Percentiles rank a stretch among this genome's conserved stretches.
Evolutionary conservation across 2,113 vertebrate genomes (phyloP).

Genomic region (Pygoscelis adeliae): DNA sequence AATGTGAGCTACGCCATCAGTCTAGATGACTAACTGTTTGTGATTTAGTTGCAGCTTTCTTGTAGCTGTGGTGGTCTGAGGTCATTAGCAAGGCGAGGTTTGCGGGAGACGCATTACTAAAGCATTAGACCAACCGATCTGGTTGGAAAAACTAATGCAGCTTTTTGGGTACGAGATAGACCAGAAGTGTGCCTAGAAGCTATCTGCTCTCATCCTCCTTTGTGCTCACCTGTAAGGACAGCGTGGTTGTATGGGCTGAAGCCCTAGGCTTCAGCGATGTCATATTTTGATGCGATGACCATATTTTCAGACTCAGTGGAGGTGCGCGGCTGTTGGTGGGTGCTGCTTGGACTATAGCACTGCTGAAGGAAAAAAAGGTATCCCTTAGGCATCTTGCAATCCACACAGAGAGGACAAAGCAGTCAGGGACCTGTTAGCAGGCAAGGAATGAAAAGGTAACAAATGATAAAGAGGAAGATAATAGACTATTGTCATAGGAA

Average conservation of each 20-base stretch:
- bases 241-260: neutral
- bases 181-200: neutral
- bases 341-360: neutral
- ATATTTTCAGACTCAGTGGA: neutral
- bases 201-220: neutral
- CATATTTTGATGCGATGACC: no score
- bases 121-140: neutral
- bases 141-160: neutral
- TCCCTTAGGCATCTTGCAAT: neutral
- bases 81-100: neutral
- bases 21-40: constrained; percentile 43
- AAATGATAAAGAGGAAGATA: neutral
- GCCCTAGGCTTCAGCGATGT: no score
- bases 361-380: neutral
- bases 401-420: neutral
- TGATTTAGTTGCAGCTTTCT: neutral
- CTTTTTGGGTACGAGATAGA: neutral
- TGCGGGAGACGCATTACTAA: neutral
- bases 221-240: neutral
- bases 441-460: neutral
- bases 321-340: neutral
- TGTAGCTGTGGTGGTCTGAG: neutral
- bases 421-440: neutral
- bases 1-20: constrained; percentile 25
- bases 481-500: neutral